Evolutionary conservation across 2,113 vertebrate genomes (phyloP).

Genomic region (Actenoides lindsayi): DNA sequence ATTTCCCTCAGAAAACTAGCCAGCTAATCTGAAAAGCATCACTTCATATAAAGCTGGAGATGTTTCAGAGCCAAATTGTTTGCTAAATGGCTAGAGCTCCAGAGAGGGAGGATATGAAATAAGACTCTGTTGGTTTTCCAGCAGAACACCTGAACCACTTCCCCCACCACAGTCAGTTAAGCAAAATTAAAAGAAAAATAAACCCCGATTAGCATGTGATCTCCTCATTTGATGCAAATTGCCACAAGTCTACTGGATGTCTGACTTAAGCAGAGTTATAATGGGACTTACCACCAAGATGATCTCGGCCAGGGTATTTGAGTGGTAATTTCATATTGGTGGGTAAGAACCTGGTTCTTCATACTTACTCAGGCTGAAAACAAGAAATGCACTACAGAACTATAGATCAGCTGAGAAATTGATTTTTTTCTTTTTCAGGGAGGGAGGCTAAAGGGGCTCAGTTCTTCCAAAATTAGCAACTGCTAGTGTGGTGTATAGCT

Average conservation of each 20-base stretch:
- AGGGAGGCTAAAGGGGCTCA: neutral
- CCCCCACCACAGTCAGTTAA: neutral
- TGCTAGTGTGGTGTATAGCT: neutral
- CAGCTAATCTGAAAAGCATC: neutral
- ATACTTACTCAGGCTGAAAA: neutral
- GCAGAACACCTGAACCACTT: constrained; percentile 5
- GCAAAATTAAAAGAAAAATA: constrained; percentile 15
- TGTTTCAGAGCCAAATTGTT: neutral
- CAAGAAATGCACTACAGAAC: neutral
- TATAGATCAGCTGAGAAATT: neutral
- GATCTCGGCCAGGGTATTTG: neutral
- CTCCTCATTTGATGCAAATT: neutral
- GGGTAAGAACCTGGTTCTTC: neutral
- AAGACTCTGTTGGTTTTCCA: constrained; percentile 8
- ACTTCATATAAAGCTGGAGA: neutral
- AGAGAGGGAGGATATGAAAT: constrained; percentile 11
- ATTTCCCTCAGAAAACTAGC: neutral
- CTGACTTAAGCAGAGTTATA: neutral
- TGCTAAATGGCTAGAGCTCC: neutral
- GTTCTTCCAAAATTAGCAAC: constrained; percentile 36
- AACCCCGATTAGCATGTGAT: neutral
- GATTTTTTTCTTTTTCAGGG: neutral
- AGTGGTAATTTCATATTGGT: neutral
- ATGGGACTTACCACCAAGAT: neutral
- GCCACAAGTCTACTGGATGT: neutral